Conservation (phyloP, 2,888 invertebrate genomes). For the Drosophila bunnanda region DNA sequence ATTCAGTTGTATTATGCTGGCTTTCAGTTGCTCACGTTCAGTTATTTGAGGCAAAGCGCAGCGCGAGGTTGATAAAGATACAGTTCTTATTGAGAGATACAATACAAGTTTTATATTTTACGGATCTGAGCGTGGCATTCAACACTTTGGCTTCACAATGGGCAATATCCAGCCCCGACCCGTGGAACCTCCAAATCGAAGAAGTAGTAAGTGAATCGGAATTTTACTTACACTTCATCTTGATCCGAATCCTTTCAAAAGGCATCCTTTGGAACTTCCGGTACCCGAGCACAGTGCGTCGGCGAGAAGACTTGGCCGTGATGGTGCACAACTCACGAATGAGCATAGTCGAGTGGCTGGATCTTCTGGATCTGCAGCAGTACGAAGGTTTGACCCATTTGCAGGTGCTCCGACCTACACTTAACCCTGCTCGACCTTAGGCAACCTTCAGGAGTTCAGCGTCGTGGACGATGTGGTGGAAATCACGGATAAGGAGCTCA, state of each 20-base stretch:
- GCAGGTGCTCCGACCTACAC: not conserved
- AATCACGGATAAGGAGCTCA: slow-evolving; percentile 86
- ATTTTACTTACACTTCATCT: not conserved
- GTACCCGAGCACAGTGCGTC: slow-evolving; percentile 81
- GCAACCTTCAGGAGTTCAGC: slow-evolving; percentile 71
- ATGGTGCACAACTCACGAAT: slow-evolving; percentile 85
- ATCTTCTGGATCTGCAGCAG: slow-evolving; percentile 87
- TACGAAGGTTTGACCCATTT: slow-evolving; percentile 83
- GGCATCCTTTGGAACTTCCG: slow-evolving; percentile 86
- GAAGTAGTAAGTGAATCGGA: slow-evolving; percentile 69
- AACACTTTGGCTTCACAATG: slow-evolving; percentile 57
- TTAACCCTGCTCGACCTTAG: slow-evolving; percentile 46
- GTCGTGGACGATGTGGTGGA: slow-evolving; percentile 78
- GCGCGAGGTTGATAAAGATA: slow-evolving; percentile 55
- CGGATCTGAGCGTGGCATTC: slow-evolving; percentile 15
- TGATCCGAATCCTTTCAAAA: slow-evolving; percentile 4
- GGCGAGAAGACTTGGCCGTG: slow-evolving; percentile 77
- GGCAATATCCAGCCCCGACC: slow-evolving; percentile 76
- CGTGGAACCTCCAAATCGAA: slow-evolving; percentile 61
- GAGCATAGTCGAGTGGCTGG: slow-evolving; percentile 87
- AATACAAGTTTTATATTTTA: slow-evolving; percentile 29
- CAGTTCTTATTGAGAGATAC: slow-evolving; percentile 34
- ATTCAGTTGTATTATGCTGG: slow-evolving; percentile 46
- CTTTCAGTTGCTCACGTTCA: slow-evolving; percentile 37
- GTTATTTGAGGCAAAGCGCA: slow-evolving; percentile 58